Evolutionary conservation across 2,113 vertebrate genomes (phyloP), one percentile per base, ranked within the genome.

Genomic region (Calyptomena viridis): DNA sequence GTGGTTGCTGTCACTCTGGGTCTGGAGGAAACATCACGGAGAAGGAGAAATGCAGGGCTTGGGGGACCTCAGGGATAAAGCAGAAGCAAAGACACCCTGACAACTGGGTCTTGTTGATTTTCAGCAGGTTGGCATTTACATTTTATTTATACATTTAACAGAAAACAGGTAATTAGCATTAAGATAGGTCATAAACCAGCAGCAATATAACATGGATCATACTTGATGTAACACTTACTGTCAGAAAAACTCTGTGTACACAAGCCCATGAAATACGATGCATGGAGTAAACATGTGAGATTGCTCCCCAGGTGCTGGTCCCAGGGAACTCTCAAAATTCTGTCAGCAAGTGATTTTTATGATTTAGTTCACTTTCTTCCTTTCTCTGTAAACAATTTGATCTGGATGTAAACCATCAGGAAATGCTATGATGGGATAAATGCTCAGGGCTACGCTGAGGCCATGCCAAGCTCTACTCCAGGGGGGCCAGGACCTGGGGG

Each of bases 101-200:
- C n/a, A 89, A 42, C 17, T 76, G 14, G 22, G 55, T 85, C 55
- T 72, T 35, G 18, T n/a, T 50, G 87, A 49, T 66, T 87, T 88
- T 67, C 74, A 80, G 25, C 58, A 75, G 58, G 42, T 7, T 78
- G 73, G 82, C 60, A 94, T 84, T 80, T 80, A 80, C 33, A 77
- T 90, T 97, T 96, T 97, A 95, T 95, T 96, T 40, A 67, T 84
- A 95, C 63, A 81, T 88, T 90, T 71, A 86, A 95, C 89, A 84
- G 84, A 97, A 94, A 93, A 60, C 93, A 95, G 23, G 25, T 95
- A 90, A 90, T 77, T 55, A 91, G 58, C 73, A 60, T 58, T 56
- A 46, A 84, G 35, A 33, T 9, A 83, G 31, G 35, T 84, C 60
- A 77, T 88, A 87, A 83, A 78, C 3, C 82, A 94, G 80, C 50